These are phyloP conservation scores for Clarias laeviceps DNA, from an alignment of 2,797 vertebrate species.

Conservation along the genomic window DNA sequence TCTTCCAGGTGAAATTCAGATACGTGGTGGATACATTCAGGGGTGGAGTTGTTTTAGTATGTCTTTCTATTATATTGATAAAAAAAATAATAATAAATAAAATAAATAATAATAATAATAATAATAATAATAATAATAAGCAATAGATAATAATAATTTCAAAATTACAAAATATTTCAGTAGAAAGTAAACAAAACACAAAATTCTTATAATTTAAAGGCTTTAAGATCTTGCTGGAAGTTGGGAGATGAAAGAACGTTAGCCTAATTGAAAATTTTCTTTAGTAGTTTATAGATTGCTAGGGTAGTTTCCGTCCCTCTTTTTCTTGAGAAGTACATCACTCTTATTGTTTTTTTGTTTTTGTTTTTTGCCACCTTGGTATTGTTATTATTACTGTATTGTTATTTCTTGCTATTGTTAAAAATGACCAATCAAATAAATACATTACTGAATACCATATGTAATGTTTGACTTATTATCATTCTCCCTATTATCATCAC, in stretches of 20 bases:
- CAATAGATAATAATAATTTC: neutral
- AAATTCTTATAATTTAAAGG: neutral
- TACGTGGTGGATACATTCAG: neutral
- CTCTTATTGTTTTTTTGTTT: no score
- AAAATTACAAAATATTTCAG: neutral
- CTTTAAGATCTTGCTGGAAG: neutral
- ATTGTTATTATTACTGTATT: no score
- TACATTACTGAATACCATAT: neutral
- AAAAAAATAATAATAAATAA: neutral
- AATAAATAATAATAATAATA: neutral
- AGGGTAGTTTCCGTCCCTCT: neutral
- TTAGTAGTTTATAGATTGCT: neutral
- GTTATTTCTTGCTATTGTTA: neutral
- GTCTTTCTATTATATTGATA: slow-evolving; percentile 17
- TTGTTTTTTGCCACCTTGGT: no score
- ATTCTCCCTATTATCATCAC: neutral
- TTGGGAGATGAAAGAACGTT: no score
- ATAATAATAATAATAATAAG: neutral
- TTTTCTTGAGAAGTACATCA: neutral
- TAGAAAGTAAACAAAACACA: neutral
- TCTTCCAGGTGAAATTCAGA: neutral
- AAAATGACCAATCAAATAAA: neutral
- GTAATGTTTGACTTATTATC: neutral
- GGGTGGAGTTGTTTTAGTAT: neutral
- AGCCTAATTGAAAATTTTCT: neutral